phyloP scores from a whole-genome alignment of 2,113 vertebrate species.

The Scolopax mira region DNA sequence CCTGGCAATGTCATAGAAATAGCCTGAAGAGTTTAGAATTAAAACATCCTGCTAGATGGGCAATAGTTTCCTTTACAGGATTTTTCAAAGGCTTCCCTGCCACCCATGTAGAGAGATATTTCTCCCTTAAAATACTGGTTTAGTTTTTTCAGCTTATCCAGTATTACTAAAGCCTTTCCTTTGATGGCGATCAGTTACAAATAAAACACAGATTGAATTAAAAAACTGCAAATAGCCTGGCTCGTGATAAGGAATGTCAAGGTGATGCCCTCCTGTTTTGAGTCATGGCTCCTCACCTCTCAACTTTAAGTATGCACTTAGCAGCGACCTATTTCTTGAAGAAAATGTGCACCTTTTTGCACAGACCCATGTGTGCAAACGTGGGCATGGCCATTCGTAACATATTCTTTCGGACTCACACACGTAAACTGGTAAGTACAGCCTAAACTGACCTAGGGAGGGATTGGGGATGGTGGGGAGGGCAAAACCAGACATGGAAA shows the following conservation, averaged over 20 bases:
- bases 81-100: constrained; percentile 19
- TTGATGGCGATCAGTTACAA: background rate
- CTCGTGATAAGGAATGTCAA: background rate
- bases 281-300: background rate
- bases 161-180: background rate
- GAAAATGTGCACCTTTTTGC: background rate
- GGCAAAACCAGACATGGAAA: background rate
- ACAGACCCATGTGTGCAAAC: accelerated
- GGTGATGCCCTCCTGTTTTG: accelerated
- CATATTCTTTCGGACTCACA: background rate
- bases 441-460: background rate
- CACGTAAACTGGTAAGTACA: background rate
- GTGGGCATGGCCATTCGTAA: background rate
- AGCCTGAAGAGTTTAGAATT: background rate
- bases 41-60: constrained; percentile 3
- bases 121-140: background rate
- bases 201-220: background rate
- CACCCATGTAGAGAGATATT: background rate
- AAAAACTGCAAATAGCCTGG: background rate
- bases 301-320: background rate
- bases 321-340: background rate
- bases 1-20: constrained; percentile 5
- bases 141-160: background rate
- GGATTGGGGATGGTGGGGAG: background rate
- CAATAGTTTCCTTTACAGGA: constrained; percentile 2